These are phyloP conservation scores for Papilio aristodemus DNA, from an alignment of 1,140 invertebrate genomes.

Conservation along the genomic window DNA sequence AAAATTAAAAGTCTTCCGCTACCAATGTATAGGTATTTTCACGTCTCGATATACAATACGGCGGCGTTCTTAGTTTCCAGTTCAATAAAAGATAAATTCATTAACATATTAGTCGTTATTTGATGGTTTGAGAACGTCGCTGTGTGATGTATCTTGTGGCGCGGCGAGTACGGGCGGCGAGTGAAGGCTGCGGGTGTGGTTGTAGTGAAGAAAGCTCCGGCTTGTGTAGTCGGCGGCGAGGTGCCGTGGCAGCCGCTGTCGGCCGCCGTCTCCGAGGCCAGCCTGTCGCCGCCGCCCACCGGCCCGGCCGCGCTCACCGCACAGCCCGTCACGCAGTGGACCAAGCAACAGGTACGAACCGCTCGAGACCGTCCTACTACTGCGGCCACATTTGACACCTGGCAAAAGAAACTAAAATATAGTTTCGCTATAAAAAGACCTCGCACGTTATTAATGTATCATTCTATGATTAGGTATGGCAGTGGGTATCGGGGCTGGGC, in stretches of 20 bases:
- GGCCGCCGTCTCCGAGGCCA: slow-evolving; percentile 67
- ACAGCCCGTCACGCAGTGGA: slow-evolving; percentile 90
- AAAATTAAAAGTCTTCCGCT: slow-evolving; percentile 3
- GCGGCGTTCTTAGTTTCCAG: slow-evolving; percentile 1
- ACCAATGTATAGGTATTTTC: slow-evolving; percentile 8
- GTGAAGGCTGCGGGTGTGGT: slow-evolving; percentile 43
- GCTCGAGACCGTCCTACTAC: no score
- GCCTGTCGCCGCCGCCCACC: slow-evolving; percentile 66
- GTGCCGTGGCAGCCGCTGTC: slow-evolving; percentile 79
- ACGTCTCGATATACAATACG: slow-evolving; percentile 11
- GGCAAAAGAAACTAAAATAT: no score
- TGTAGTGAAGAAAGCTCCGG: slow-evolving; percentile 84
- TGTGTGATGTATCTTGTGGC: neutral
- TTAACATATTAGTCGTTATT: neutral
- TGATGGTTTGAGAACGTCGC: neutral
- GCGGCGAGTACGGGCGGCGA: neutral
- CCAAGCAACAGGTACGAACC: slow-evolving; percentile 92
- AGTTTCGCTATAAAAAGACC: no score
- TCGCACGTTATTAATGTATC: neutral
- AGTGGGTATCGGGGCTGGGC: slow-evolving; percentile 91
- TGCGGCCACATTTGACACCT: no score
- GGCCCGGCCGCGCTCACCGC: slow-evolving; percentile 81
- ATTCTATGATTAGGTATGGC: slow-evolving; percentile 85
- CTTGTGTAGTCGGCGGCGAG: slow-evolving; percentile 81
- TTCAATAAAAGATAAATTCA: neutral